phyloP scores from a whole-genome alignment of 1,140 invertebrate genomes.

The Pristionchus pacificus region DNA sequence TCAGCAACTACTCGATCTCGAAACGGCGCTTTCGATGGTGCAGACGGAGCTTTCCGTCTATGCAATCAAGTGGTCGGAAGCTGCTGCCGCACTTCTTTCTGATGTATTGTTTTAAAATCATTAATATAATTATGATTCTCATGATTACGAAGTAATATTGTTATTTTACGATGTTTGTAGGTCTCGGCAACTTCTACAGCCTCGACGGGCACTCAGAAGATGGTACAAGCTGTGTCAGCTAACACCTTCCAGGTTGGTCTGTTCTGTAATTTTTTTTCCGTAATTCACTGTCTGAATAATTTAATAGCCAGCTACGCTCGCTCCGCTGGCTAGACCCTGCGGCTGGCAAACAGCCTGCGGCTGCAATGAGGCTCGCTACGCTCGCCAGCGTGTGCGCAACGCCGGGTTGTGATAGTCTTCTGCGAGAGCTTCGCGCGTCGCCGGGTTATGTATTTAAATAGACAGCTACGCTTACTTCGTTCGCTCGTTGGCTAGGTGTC shows the following conservation, averaged over 20 bases:
- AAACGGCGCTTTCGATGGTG: background rate
- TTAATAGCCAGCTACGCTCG: no score
- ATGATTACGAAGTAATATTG: background rate
- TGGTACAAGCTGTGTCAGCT: constrained; percentile 12
- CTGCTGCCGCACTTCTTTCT: background rate
- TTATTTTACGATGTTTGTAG: background rate
- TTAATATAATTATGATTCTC: background rate
- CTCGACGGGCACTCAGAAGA: constrained; percentile 7
- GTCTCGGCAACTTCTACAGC: background rate
- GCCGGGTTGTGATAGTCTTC: no score
- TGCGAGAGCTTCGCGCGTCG: no score
- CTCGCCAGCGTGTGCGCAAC: no score
- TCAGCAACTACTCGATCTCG: background rate
- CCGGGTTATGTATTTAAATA: no score
- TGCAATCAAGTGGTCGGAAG: background rate
- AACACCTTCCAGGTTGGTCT: constrained; percentile 19
- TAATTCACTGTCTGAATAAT: no score
- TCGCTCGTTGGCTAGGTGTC: no score
- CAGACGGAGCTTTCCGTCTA: background rate
- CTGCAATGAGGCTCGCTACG: no score
- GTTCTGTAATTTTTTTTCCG: background rate
- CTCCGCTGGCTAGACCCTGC: no score
- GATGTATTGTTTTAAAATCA: background rate
- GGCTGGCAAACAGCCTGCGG: no score
- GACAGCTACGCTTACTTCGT: no score